Percentiles rank a stretch among this genome's conserved stretches.
phyloP scores from a whole-genome alignment of 2,888 invertebrate species.

The Drosophila atripex region DNA sequence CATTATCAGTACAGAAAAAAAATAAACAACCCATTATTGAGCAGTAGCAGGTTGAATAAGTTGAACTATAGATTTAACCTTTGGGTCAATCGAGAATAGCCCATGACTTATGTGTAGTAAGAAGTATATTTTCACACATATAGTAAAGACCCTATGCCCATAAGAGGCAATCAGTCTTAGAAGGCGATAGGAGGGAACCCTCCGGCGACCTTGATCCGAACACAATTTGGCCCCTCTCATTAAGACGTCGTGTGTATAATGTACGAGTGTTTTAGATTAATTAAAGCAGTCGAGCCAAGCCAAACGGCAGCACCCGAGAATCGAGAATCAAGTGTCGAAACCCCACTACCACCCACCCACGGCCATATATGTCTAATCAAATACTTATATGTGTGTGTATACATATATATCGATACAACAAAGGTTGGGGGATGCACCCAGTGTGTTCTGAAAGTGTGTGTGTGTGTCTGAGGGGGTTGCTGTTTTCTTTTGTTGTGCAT shows the following conservation, averaged over 20 bases:
- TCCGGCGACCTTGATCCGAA: conserved; percentile 36
- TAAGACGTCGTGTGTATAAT: conserved; percentile 31
- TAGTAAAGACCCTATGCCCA: conserved; percentile 8
- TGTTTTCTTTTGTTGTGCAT: conserved; percentile 1
- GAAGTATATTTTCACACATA: conserved; percentile 5
- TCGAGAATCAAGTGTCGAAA: conserved; percentile 1
- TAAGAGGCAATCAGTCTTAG: conserved; percentile 34
- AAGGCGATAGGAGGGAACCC: conserved; percentile 21
- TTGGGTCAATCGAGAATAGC: background rate
- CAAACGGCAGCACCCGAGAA: conserved; percentile 49
- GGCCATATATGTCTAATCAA: conserved; percentile 42
- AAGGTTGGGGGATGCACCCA: background rate
- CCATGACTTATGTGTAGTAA: background rate
- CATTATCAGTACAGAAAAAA: background rate
- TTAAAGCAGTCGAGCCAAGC: conserved; percentile 59
- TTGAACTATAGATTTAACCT: background rate
- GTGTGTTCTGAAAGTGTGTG: conserved; percentile 5
- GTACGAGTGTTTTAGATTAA: conserved; percentile 56
- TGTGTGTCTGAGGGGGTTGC: background rate
- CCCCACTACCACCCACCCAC: conserved; percentile 25
- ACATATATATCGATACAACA: conserved; percentile 35
- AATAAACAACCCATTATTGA: no score
- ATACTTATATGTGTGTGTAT: conserved; percentile 47
- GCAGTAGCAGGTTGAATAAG: background rate
- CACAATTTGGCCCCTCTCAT: conserved; percentile 40